Conservation (phyloP, 2,113 vertebrate species). For the Kobus ellipsiprymnus region DNA sequence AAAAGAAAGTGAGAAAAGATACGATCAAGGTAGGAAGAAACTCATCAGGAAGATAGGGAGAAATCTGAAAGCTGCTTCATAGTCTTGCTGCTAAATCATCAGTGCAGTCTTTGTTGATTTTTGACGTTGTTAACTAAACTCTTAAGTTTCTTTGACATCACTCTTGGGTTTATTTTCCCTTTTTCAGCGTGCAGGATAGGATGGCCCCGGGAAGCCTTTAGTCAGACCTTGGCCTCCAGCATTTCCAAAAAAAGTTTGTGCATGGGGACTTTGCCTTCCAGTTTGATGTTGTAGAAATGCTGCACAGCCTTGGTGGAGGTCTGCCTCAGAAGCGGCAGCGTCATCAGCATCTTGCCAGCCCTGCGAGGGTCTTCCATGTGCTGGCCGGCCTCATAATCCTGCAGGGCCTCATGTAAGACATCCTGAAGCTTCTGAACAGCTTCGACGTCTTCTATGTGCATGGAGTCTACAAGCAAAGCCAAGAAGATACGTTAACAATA, state of each 20-base stretch:
- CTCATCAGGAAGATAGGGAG: conserved; percentile 76
- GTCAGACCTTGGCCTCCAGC: conserved; percentile 99
- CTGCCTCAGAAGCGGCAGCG: conserved; percentile 96
- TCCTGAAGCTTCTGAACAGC: conserved; percentile 99
- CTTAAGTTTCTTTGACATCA: conserved; percentile 83
- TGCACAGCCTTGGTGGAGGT: conserved; percentile 99
- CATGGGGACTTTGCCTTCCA: conserved; percentile 99
- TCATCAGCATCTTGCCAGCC: conserved; percentile 98
- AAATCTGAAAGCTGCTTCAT: conserved; percentile 84
- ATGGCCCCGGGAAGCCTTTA: conserved; percentile 77
- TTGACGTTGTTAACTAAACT: conserved; percentile 82
- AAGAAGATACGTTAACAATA: not conserved
- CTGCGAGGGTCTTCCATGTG: conserved; percentile 96
- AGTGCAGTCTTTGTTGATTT: conserved; percentile 84
- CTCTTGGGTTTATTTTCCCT: conserved; percentile 79
- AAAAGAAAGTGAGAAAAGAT: not conserved
- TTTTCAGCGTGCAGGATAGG: conserved; percentile 78
- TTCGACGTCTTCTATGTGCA: conserved; percentile 99
- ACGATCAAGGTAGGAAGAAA: conserved; percentile 63
- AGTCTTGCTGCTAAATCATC: conserved; percentile 86
- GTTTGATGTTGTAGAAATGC: conserved; percentile 99
- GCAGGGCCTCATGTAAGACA: conserved; percentile 97
- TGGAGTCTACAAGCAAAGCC: conserved; percentile 88
- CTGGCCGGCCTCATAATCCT: conserved; percentile 96
- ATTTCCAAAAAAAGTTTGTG: conserved; percentile 99